A percentile compares a stretch with the other conserved stretches of the same genome.
Evolutionary conservation across 2,888 invertebrate species (phyloP).

Genomic region (Aleiodes alternator): DNA sequence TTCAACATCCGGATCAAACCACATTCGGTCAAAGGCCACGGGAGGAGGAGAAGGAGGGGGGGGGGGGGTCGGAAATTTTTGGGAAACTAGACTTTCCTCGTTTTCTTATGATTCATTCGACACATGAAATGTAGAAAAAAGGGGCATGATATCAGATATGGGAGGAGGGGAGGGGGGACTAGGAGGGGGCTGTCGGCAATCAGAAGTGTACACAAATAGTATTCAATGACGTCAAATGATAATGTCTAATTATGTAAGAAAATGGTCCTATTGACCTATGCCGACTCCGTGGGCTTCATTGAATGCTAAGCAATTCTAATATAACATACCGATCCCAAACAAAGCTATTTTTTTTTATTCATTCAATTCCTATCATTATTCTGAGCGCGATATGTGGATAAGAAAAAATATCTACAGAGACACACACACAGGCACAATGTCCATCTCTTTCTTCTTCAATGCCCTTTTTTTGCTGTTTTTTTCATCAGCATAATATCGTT

Average conservation of each 20-base stretch:
- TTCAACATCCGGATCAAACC: constrained; percentile 16
- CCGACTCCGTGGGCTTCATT: constrained; percentile 57
- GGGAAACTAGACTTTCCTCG: too few relatives aligned
- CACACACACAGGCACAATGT: too few relatives aligned
- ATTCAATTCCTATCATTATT: neutral
- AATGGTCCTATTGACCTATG: constrained; percentile 65
- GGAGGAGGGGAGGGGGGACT: too few relatives aligned
- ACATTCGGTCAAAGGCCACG: constrained; percentile 5
- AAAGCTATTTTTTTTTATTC: constrained; percentile 10
- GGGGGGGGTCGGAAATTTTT: too few relatives aligned
- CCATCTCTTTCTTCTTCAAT: too few relatives aligned
- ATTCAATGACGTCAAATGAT: constrained; percentile 67
- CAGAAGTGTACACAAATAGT: constrained; percentile 54
- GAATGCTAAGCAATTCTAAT: constrained; percentile 65
- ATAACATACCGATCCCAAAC: constrained; percentile 29
- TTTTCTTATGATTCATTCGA: neutral
- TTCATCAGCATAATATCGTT: too few relatives aligned
- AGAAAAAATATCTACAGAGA: neutral
- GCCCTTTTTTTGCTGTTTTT: too few relatives aligned
- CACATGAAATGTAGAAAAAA: too few relatives aligned
- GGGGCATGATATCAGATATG: too few relatives aligned
- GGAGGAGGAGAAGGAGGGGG: too few relatives aligned
- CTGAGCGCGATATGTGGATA: neutral
- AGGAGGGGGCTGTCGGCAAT: too few relatives aligned
- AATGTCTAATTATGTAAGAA: constrained; percentile 64